These are phyloP conservation scores for Wasmannia auropunctata DNA, from an alignment of 1,140 invertebrate species.

Conservation along the genomic window DNA sequence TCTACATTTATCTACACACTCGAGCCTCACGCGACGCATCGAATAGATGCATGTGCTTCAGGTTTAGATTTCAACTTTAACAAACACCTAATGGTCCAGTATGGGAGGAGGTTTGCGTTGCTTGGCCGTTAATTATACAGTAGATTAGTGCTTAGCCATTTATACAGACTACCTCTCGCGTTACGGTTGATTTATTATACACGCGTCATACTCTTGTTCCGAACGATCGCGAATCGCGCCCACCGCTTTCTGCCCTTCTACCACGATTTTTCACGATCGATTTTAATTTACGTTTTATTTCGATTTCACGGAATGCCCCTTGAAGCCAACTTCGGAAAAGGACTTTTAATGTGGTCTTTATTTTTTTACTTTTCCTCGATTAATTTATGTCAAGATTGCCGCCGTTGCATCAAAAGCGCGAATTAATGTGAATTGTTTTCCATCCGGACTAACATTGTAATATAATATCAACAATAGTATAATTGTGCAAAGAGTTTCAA, in stretches of 20 bases:
- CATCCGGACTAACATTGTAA: background rate
- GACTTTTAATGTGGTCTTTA: background rate
- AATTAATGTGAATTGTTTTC: background rate
- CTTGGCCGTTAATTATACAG: slow-evolving; percentile 67
- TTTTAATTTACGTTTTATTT: background rate
- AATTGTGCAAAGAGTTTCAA: slow-evolving; percentile 16
- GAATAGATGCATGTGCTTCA: slow-evolving; percentile 51
- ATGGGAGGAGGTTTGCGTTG: slow-evolving; percentile 68
- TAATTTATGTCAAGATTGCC: slow-evolving; percentile 30
- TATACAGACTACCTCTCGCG: slow-evolving; percentile 64
- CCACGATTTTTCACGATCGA: background rate
- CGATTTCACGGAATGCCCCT: background rate
- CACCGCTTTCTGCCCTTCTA: background rate
- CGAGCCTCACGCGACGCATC: slow-evolving; percentile 59
- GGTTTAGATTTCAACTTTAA: slow-evolving; percentile 74
- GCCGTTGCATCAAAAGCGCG: background rate
- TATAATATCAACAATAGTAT: slow-evolving; percentile 31
- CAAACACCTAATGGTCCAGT: slow-evolving; percentile 77
- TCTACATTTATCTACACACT: slow-evolving; percentile 72
- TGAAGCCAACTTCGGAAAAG: background rate
- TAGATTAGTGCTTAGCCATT: slow-evolving; percentile 69
- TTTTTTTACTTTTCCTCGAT: background rate
- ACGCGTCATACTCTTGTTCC: slow-evolving; percentile 25
- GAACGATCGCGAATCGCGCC: slow-evolving; percentile 52
- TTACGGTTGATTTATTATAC: slow-evolving; percentile 66